Base-by-base conservation (phyloP, 2,797 vertebrate species). In the Lepilemur septentrionalis region DNA sequence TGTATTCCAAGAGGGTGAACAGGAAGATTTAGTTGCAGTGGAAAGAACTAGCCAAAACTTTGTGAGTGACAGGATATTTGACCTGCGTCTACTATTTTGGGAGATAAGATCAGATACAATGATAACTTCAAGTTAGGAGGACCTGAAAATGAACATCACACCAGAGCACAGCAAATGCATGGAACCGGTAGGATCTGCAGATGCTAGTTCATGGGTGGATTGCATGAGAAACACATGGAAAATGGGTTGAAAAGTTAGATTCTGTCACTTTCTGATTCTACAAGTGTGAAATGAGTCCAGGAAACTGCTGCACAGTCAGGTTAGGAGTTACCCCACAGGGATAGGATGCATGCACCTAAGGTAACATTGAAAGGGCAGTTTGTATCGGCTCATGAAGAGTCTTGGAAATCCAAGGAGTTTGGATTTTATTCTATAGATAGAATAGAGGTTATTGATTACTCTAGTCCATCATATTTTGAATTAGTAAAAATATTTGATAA, bases 271-370 rank as follows among this genome's bases (percentile, higher is more conserved):
- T 48, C 25, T 41, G 52, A 59, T 82, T 67, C 15, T 48, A 0
- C 30, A 20, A 12, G 2, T 72, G 15, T 35, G 67, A 14, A 17
- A 20, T 61, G 17, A 32, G 7, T 7, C 14, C 23, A 80, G n/a
- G 2, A 57, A 35, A 78, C 5, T 57, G 35, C 28, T 59, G 2
- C 30, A 76, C 5, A 43, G 23, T 22, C 17, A 87, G 35, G 18
- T 9, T 55, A 57, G 10, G 17, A 48, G 25, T 41, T 43, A 55
- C 8, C 0, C 2, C 12, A 17, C 0, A 2, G 1, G 2, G 4
- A 43, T 0, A 41, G 35, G 17, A 1, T 11, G 23, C 23, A 25
- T 3, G 2, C 22, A 50, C 73, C 0, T 0, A 23, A 76, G 22
- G 73, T 11, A 23, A 75, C 6, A 11, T 50, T 46, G n/a, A 50